Conservation (phyloP, 2,797 vertebrate species). For the Chelmon rostratus region DNA sequence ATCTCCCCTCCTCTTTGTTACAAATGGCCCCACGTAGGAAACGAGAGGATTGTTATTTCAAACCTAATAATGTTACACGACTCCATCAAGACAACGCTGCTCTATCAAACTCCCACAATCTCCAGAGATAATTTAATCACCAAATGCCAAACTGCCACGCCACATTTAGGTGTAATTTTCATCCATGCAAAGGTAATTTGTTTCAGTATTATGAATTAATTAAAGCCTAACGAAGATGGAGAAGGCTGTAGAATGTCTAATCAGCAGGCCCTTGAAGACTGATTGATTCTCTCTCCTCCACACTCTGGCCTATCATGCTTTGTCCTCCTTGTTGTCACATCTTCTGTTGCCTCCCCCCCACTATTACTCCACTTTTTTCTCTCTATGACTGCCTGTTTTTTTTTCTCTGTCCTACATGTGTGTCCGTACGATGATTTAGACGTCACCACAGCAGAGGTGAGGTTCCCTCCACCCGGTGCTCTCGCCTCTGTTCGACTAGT, state of each 20-base stretch:
- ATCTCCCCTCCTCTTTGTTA: constrained; percentile 39
- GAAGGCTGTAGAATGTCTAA: constrained; percentile 87
- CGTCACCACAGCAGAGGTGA: constrained; percentile 1
- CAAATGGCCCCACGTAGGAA: constrained; percentile 74
- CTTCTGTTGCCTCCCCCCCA: constrained; percentile 9
- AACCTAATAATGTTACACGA: constrained; percentile 86
- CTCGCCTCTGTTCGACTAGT: constrained; percentile 13
- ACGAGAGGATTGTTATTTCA: constrained; percentile 85
- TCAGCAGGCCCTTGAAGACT: constrained; percentile 84
- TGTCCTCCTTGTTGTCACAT: constrained; percentile 55
- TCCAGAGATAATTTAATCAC: constrained; percentile 89
- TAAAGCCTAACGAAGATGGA: constrained; percentile 90
- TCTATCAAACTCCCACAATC: constrained; percentile 85
- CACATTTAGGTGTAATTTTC: constrained; percentile 90
- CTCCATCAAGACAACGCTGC: constrained; percentile 82
- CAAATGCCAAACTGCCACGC: constrained; percentile 88
- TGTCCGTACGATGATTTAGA: constrained; percentile 10
- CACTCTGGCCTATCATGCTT: constrained; percentile 62
- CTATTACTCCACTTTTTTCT: constrained; percentile 21
- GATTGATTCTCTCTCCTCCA: constrained; percentile 80
- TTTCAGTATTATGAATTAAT: constrained; percentile 92
- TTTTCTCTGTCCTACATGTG: constrained; percentile 22
- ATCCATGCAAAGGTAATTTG: constrained; percentile 90
- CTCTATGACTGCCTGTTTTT: constrained; percentile 15
- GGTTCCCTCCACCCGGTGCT: constrained; percentile 5